Evolutionary conservation across 1,140 invertebrate species (phyloP).

Genomic region (Drosophila persimilis): DNA sequence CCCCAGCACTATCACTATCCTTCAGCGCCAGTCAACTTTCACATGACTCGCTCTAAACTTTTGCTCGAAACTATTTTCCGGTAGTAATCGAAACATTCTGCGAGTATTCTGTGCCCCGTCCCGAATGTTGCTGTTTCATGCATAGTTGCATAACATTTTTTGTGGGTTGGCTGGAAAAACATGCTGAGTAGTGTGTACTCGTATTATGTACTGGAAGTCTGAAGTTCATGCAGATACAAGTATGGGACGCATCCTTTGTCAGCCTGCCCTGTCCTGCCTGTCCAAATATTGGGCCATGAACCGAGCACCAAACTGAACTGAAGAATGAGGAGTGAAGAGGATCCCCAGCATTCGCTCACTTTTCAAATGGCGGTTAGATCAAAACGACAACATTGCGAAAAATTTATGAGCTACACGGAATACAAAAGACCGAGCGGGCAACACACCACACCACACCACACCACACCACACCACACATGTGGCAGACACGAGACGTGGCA

Average conservation of each 20-base stretch:
- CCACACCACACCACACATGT: constrained; percentile 33
- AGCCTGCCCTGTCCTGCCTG: constrained; percentile 3
- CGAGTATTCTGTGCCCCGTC: constrained; percentile 4
- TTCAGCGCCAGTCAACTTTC: constrained; percentile 3
- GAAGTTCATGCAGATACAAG: constrained; percentile 39
- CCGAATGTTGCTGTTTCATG: constrained; percentile 42
- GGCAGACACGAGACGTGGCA: constrained; percentile 45
- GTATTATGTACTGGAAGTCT: constrained; percentile 18
- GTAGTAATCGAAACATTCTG: constrained; percentile 66
- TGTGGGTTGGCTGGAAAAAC: constrained; percentile 2
- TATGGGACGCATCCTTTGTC: constrained; percentile 40
- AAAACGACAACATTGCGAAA: constrained; percentile 50
- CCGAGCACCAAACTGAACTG: too few relatives aligned
- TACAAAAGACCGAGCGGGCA: constrained; percentile 29
- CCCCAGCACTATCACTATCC: neutral
- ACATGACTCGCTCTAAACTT: constrained; percentile 42
- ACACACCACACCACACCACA: too few relatives aligned
- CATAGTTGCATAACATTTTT: constrained; percentile 69
- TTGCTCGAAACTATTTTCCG: constrained; percentile 33
- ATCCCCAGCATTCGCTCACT: constrained; percentile 3
- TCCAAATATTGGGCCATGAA: constrained; percentile 46
- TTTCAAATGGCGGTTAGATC: constrained; percentile 52
- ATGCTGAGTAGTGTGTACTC: constrained; percentile 16
- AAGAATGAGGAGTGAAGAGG: neutral
- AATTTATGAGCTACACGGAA: constrained; percentile 51